These are phyloP conservation scores for Machaerirhynchus nigripectus DNA, from an alignment of 2,113 vertebrate genomes.

Conservation along the genomic window DNA sequence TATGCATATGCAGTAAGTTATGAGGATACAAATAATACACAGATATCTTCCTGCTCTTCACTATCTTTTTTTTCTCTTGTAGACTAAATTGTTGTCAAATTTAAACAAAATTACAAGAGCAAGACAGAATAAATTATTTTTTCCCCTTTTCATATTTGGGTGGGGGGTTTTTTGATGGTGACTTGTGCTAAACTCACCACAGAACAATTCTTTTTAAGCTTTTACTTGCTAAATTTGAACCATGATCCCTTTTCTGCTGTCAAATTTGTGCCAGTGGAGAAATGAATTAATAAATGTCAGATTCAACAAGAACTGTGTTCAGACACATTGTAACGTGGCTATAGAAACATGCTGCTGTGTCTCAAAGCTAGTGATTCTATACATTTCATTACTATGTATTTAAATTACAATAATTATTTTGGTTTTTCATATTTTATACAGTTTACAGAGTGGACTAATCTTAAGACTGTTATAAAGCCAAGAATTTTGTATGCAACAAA, in stretches of 20 bases:
- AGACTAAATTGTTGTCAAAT: background rate
- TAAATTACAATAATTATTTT: slow-evolving; percentile 26
- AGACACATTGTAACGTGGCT: background rate
- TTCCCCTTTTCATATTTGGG: background rate
- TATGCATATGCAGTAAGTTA: background rate
- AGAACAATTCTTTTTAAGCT: background rate
- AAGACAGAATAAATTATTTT: background rate
- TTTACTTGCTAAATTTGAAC: background rate
- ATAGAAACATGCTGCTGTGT: background rate
- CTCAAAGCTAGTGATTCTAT: background rate
- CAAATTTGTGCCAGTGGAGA: background rate
- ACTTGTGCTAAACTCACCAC: background rate
- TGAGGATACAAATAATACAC: background rate
- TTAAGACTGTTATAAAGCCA: slow-evolving; percentile 58
- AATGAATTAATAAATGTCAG: background rate
- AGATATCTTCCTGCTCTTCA: background rate
- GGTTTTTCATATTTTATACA: slow-evolving; percentile 48
- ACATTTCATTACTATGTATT: background rate
- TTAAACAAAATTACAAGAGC: background rate
- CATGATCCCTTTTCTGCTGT: background rate
- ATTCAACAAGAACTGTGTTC: background rate
- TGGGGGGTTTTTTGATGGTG: background rate
- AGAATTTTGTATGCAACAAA: slow-evolving; percentile 58
- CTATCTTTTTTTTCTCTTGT: background rate
- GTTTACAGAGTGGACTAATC: slow-evolving; percentile 59